A percentile compares a stretch with the other conserved stretches of the same genome.
phyloP scores from a whole-genome alignment of 2,888 invertebrate species.

The Aleiodes testaceus region DNA sequence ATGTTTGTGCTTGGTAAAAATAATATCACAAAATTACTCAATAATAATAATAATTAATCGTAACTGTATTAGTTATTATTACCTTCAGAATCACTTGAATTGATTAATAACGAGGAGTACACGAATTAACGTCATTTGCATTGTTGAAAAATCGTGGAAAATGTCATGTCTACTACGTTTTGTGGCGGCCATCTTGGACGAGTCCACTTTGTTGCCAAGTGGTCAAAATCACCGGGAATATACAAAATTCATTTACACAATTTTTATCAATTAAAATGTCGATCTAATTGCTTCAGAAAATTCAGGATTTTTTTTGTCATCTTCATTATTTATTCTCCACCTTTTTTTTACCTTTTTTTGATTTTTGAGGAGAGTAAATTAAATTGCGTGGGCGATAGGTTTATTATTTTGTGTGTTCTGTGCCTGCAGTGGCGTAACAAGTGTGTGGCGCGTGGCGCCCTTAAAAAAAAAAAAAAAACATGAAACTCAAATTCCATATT shows the following conservation, averaged over 20 bases:
- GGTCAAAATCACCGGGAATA: constrained; percentile 18
- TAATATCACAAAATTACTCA: background rate
- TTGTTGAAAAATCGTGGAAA: background rate
- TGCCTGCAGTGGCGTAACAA: constrained; percentile 28
- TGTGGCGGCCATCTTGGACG: constrained; percentile 69
- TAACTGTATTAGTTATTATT: background rate
- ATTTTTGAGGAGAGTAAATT: background rate
- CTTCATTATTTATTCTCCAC: constrained; percentile 6
- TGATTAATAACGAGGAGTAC: background rate
- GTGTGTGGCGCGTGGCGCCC: constrained; percentile 10
- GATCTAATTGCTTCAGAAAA: background rate
- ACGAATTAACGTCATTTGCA: background rate
- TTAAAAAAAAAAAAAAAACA: background rate
- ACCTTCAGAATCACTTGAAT: background rate
- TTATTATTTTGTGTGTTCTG: constrained; percentile 6
- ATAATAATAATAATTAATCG: background rate
- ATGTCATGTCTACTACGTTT: constrained; percentile 33
- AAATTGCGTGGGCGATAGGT: constrained; percentile 13
- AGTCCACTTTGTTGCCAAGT: constrained; percentile 67
- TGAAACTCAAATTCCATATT: background rate
- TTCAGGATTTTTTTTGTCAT: background rate
- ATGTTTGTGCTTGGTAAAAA: constrained; percentile 27
- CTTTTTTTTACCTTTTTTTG: constrained; percentile 42
- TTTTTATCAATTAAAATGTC: background rate
- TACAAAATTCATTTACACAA: background rate